These are phyloP conservation scores for Actinernus sp. DNA, from an alignment of 92 coral and sea anemone species.

Conservation along the genomic window DNA sequence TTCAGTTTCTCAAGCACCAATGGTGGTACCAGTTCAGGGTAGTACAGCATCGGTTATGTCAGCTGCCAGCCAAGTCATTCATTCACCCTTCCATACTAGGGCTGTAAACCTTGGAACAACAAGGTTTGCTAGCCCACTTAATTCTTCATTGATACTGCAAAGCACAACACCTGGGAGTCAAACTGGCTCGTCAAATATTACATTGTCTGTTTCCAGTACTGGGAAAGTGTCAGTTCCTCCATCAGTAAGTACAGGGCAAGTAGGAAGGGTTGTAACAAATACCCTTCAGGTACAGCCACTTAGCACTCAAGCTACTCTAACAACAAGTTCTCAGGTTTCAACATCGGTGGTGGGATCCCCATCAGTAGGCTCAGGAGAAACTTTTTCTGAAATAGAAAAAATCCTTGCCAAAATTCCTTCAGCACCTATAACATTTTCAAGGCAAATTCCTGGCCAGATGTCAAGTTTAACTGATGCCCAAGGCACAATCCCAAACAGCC, in stretches of 20 bases:
- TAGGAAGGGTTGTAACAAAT: neutral
- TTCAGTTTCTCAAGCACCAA: neutral
- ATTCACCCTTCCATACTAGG: neutral
- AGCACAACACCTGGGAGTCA: no score
- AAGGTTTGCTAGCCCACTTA: no score
- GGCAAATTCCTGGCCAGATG: neutral
- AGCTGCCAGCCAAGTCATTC: neutral
- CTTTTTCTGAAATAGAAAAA: slow-evolving; percentile 25
- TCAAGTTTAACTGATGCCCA: neutral
- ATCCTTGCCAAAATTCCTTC: slow-evolving; percentile 37
- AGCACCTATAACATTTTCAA: neutral
- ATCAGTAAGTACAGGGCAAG: neutral
- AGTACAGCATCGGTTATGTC: neutral
- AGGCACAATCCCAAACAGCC: neutral
- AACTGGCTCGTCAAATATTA: neutral
- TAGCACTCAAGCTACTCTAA: neutral
- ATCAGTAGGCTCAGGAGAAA: slow-evolving; percentile 4
- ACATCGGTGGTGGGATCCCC: neutral
- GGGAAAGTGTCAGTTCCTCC: neutral
- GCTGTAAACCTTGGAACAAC: no score
- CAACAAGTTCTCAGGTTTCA: neutral
- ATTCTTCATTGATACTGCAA: no score
- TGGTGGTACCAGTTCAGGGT: neutral
- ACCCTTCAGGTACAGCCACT: neutral
- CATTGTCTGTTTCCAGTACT: neutral